Conservation (phyloP, 1,140 invertebrate genomes). For the Scaptomyza pallida region DNA sequence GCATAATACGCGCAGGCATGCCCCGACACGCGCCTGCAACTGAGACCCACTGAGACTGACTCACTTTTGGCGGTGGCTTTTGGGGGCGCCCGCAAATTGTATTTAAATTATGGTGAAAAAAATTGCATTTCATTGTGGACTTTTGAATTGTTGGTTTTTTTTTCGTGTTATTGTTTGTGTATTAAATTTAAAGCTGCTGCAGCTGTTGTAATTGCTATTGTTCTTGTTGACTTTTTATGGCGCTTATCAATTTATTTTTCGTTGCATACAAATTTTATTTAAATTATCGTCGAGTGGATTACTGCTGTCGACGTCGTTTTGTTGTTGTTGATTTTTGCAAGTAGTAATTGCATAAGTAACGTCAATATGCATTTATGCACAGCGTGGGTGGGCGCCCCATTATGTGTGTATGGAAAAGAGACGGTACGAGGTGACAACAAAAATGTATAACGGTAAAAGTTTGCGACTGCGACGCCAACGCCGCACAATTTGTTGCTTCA, state of each 20-base stretch:
- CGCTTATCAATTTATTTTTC: conserved; percentile 74
- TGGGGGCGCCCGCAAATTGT: conserved; percentile 47
- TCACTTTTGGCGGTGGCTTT: conserved; percentile 52
- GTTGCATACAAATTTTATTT: conserved; percentile 63
- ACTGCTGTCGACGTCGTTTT: conserved; percentile 18
- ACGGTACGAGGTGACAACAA: neutral
- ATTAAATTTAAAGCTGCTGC: conserved; percentile 7
- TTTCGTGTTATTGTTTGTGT: conserved; percentile 13
- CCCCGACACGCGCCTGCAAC: conserved; percentile 49
- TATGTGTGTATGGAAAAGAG: conserved; percentile 2
- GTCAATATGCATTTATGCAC: conserved; percentile 41
- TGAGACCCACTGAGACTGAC: conserved; percentile 46
- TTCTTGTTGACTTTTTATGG: conserved; percentile 46
- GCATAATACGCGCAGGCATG: conserved; percentile 24
- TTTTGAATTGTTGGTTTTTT: conserved; percentile 47
- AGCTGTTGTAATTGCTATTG: conserved; percentile 21
- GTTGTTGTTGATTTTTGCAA: too few species aligned
- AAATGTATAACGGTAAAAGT: conserved; percentile 36
- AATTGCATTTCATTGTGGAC: conserved; percentile 51
- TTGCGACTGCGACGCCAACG: conserved; percentile 19
- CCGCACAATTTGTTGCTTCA: conserved; percentile 39
- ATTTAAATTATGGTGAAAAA: conserved; percentile 66
- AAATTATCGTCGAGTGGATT: conserved; percentile 47
- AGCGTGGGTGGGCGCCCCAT: conserved; percentile 22
- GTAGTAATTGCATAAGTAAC: conserved; percentile 69